Conservation (phyloP, 2,888 invertebrate genomes). For the Siphonodentalium dalli region DNA sequence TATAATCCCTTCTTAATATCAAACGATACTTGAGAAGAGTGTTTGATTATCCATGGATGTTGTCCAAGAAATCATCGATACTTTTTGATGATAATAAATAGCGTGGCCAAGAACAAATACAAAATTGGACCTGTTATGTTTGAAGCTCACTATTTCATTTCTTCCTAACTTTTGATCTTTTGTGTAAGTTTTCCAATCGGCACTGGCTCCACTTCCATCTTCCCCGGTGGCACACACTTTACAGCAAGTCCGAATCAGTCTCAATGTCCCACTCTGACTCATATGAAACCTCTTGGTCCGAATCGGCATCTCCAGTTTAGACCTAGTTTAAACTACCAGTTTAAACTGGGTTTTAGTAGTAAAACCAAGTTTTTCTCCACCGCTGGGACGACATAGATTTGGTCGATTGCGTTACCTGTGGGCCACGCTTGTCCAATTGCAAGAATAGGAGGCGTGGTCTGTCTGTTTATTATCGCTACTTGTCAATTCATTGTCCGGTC, state of each 20-base stretch:
- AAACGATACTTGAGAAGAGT: constrained; percentile 18
- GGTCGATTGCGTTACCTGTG: too few species aligned
- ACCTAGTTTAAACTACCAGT: too few species aligned
- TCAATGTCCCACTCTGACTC: constrained; percentile 31
- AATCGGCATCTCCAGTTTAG: too few species aligned
- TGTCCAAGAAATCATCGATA: constrained; percentile 11
- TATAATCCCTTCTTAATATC: constrained; percentile 17
- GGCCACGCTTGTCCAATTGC: too few species aligned
- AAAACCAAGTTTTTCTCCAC: too few species aligned
- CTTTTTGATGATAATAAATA: constrained; percentile 8
- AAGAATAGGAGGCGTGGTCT: too few species aligned
- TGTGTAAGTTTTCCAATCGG: constrained; percentile 19
- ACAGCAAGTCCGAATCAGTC: constrained; percentile 22
- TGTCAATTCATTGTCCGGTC: too few species aligned
- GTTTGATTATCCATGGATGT: constrained; percentile 12
- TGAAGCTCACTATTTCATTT: constrained; percentile 16
- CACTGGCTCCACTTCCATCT: constrained; percentile 23
- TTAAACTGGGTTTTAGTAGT: too few species aligned
- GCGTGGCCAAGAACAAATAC: constrained; percentile 16
- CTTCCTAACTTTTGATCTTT: constrained; percentile 10
- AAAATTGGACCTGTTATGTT: constrained; percentile 25
- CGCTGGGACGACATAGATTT: too few species aligned
- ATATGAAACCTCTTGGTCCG: constrained; percentile 28
- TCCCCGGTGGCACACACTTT: constrained; percentile 23
- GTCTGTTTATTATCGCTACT: too few species aligned